Evolutionary conservation across 2,797 vertebrate species (phyloP).

Genomic region (Muscicapa comitata): DNA sequence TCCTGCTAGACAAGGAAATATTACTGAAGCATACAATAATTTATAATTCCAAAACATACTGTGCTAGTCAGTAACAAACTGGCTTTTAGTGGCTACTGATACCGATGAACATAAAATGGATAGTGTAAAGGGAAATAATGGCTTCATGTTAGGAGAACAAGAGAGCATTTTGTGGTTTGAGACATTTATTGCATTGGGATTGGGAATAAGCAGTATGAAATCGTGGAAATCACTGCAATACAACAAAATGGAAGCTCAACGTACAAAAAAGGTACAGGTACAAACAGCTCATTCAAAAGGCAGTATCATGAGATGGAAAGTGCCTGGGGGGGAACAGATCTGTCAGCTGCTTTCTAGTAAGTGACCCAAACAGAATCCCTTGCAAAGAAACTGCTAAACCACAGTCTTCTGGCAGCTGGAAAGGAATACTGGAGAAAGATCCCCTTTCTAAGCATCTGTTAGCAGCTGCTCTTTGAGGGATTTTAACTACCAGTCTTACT

Average conservation of each 20-base stretch:
- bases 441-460: neutral
- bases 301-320: neutral
- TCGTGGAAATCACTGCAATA: neutral
- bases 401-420: neutral
- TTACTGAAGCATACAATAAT: neutral
- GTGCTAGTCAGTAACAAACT: neutral
- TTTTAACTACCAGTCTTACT: neutral
- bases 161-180: neutral
- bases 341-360: neutral
- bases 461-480: neutral
- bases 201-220: neutral
- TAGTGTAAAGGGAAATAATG: neutral
- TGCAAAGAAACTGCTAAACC: neutral
- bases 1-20: neutral
- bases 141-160: neutral
- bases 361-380: neutral
- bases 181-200: neutral
- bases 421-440: neutral
- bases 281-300: neutral
- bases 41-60: neutral
- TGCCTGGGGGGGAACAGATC: neutral
- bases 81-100: neutral
- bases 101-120: neutral
- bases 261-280: neutral
- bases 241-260: neutral